Evolutionary conservation across 2,113 vertebrate species (phyloP).

Genomic region (Crotalus horridus): DNA sequence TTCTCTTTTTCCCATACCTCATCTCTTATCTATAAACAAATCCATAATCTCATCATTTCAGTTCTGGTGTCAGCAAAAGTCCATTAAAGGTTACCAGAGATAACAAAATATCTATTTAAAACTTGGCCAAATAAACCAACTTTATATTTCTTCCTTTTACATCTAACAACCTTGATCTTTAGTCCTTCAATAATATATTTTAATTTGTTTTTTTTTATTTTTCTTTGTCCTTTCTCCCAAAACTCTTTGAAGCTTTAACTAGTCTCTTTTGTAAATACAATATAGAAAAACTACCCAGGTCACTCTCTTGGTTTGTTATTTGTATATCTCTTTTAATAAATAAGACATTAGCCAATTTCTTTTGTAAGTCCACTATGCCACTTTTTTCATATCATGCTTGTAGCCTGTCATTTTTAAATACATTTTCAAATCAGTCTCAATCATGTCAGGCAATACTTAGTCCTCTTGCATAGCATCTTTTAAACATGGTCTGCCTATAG

Average conservation of each 20-base stretch:
- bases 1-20: not conserved
- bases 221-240: not conserved
- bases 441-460: not conserved
- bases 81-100: not conserved
- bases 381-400: not conserved
- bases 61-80: not conserved
- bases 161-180: not conserved
- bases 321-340: not conserved
- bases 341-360: not conserved
- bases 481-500: not conserved
- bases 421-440: not conserved
- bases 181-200: not conserved
- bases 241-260: not conserved
- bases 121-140: not conserved
- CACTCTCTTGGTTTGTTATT: not conserved
- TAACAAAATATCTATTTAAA: not conserved
- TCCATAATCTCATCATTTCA: not conserved
- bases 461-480: not conserved
- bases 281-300: not conserved
- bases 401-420: not conserved
- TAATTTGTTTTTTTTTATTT: not conserved
- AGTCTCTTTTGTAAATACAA: not conserved
- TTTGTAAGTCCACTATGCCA: not conserved
- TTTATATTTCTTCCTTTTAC: not conserved
- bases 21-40: not conserved